phyloP scores from a whole-genome alignment of 2,888 invertebrate genomes.

The Caenorhabditis plicata region DNA sequence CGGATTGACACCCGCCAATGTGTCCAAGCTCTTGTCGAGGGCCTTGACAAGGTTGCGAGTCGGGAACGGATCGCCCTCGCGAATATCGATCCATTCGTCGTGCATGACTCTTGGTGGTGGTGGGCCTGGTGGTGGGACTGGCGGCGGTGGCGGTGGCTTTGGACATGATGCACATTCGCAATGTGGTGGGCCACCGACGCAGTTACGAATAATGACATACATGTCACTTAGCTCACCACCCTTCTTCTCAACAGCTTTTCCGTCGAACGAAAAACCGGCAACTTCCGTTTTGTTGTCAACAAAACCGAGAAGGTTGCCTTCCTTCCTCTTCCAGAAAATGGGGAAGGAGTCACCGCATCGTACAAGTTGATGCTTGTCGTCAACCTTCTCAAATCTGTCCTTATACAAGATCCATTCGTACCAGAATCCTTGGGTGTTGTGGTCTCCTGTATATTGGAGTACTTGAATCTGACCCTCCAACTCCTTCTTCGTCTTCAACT shows the following conservation, averaged over 20 bases:
- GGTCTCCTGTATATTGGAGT: slow-evolving; percentile 60
- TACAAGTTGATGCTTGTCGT: slow-evolving; percentile 48
- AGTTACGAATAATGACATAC: slow-evolving; percentile 55
- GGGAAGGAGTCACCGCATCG: slow-evolving; percentile 60
- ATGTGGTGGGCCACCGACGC: slow-evolving; percentile 44
- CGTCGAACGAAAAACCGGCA: slow-evolving; percentile 54
- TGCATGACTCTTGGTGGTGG: slow-evolving; percentile 30
- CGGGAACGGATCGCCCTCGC: slow-evolving; percentile 49
- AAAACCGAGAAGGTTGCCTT: slow-evolving; percentile 41
- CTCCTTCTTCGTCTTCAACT: slow-evolving; percentile 48
- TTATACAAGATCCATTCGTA: slow-evolving; percentile 61
- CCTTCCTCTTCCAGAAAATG: slow-evolving; percentile 51
- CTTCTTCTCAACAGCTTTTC: slow-evolving; percentile 24
- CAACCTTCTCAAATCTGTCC: slow-evolving; percentile 50
- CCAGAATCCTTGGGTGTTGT: slow-evolving; percentile 51
- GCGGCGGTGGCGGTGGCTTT: slow-evolving; percentile 24
- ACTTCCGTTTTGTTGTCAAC: slow-evolving; percentile 60
- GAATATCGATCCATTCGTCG: slow-evolving; percentile 48
- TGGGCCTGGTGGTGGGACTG: slow-evolving; percentile 21
- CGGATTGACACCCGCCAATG: slow-evolving; percentile 50
- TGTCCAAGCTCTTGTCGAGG: slow-evolving; percentile 51
- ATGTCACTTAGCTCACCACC: slow-evolving; percentile 51
- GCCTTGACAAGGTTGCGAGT: slow-evolving; percentile 29
- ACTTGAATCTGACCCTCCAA: slow-evolving; percentile 60
- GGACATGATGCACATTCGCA: slow-evolving; percentile 20